Conservation (phyloP, 2,113 vertebrate species). For the Platichthys flesus region DNA sequence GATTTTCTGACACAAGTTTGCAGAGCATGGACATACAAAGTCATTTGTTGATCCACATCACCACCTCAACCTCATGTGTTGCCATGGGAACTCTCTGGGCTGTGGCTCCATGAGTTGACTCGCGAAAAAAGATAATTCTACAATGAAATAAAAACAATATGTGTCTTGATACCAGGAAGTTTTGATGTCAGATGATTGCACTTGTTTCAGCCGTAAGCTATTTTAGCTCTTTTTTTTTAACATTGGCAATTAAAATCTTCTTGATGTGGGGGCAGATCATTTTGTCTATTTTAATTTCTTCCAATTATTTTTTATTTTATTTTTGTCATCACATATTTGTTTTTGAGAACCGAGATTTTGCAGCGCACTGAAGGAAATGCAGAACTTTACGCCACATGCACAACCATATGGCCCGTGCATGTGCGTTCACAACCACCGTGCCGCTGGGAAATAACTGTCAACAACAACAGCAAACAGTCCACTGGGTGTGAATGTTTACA, state of each 20-base stretch:
- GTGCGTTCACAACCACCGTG: constrained; percentile 8
- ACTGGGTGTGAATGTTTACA: constrained; percentile 30
- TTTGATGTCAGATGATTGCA: too few relatives aligned
- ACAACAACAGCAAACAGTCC: constrained; percentile 48
- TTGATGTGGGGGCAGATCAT: neutral
- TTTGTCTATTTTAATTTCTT: neutral
- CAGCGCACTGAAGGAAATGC: constrained; percentile 1
- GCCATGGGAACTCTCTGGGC: constrained; percentile 61
- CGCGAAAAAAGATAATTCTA: neutral
- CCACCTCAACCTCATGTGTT: constrained; percentile 37
- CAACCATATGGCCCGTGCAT: constrained; percentile 29
- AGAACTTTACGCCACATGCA: neutral
- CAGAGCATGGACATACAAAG: neutral
- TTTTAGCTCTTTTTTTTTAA: too few relatives aligned
- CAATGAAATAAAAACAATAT: neutral
- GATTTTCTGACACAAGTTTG: too few relatives aligned
- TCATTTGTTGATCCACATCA: constrained; percentile 26
- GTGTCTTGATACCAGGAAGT: too few relatives aligned
- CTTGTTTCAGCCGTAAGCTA: too few relatives aligned
- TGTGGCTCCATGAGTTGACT: constrained; percentile 37
- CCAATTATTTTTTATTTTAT: too few relatives aligned
- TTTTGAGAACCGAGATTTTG: neutral
- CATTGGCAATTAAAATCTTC: neutral
- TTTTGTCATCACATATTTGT: neutral
- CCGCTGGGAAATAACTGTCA: constrained; percentile 36